Evolutionary conservation across 2,797 vertebrate genomes (phyloP).

Genomic region (Acomys russatus): DNA sequence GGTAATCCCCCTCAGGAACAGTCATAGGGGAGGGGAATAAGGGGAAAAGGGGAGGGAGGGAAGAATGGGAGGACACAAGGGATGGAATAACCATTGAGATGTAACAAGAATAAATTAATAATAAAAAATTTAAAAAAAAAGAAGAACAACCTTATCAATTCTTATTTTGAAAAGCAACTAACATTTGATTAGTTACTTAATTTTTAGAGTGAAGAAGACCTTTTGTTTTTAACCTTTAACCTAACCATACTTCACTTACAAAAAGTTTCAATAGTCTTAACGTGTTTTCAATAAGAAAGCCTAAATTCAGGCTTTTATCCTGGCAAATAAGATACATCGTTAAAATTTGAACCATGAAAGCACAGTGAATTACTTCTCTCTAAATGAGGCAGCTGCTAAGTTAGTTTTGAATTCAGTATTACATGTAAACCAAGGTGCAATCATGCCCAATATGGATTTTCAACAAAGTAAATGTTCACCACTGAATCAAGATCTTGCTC

Average conservation of each 20-base stretch:
- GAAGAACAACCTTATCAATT: not conserved
- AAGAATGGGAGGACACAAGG: too few relatives aligned
- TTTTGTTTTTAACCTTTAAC: slow-evolving; percentile 35
- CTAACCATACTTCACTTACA: slow-evolving; percentile 41
- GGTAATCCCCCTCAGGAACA: too few relatives aligned
- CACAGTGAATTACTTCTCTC: not conserved
- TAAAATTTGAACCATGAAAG: slow-evolving; percentile 62
- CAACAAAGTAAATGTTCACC: slow-evolving; percentile 53
- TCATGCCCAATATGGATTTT: slow-evolving; percentile 56
- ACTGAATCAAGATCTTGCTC: slow-evolving; percentile 35
- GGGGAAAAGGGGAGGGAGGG: too few relatives aligned
- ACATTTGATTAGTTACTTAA: not conserved
- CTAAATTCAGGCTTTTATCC: slow-evolving; percentile 10
- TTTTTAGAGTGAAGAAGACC: not conserved
- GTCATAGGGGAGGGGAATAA: too few relatives aligned
- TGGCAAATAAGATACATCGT: slow-evolving; percentile 18
- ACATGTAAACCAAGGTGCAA: slow-evolving; percentile 55
- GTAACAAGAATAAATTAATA: too few relatives aligned
- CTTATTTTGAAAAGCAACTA: not conserved
- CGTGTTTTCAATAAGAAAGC: slow-evolving; percentile 47
- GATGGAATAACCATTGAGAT: too few relatives aligned
- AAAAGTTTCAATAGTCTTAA: slow-evolving; percentile 51
- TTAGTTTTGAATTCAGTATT: slow-evolving; percentile 45
- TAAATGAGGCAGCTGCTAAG: slow-evolving; percentile 6
- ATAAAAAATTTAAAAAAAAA: too few relatives aligned